Evolutionary conservation across 64 coral and sea anemone genomes (phyloP), one percentile per base, ranked within the genome.

Genomic region (Actinia tenebrosa): DNA sequence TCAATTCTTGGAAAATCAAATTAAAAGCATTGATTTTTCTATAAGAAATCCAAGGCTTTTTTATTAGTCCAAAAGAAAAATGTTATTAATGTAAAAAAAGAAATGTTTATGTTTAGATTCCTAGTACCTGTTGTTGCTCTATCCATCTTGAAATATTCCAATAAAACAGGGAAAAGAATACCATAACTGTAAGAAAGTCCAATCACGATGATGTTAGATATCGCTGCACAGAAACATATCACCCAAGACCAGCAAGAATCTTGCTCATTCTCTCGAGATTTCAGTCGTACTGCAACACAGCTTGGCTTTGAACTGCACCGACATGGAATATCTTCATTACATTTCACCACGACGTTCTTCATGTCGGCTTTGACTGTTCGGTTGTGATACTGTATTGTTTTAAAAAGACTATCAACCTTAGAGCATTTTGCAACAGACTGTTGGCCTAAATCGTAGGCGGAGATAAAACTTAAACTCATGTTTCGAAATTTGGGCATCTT

Each of bases 161-260:
- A 62, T 9, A 92, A 64, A 71, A 86, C 85, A 37, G 90, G 90
- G 27, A 92, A 87, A 9, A 92, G 58, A 22, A 92, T 84, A 0
- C 90, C 90, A 92, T 83, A 92, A 25, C 90, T 92, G 50, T 46
- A 92, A 16, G 90, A 87, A 17, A 92, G 72, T 16, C 90, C 90
- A 59, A 86, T 62, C 7, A 92, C 80, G 46, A 87, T 0, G 19
- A 87, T 66, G 66, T 92, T 92, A 54, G 90, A 64, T 52, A 87
- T 15, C 17, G 85, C 75, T 13, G 50, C 84, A 14, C 77, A 62
- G 37, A 92, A 87, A 77, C 90, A 92, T 4, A 92, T 78, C 0
- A 92, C 10, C 90, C 90, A 92, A 11, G 90, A 92, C 90, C 90
- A 87, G 25, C 77, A 58, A 45, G 81, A 82, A 61, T 92, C 90